phyloP scores from a whole-genome alignment of 2,113 vertebrate genomes.

The Gallinago jamesoni region DNA sequence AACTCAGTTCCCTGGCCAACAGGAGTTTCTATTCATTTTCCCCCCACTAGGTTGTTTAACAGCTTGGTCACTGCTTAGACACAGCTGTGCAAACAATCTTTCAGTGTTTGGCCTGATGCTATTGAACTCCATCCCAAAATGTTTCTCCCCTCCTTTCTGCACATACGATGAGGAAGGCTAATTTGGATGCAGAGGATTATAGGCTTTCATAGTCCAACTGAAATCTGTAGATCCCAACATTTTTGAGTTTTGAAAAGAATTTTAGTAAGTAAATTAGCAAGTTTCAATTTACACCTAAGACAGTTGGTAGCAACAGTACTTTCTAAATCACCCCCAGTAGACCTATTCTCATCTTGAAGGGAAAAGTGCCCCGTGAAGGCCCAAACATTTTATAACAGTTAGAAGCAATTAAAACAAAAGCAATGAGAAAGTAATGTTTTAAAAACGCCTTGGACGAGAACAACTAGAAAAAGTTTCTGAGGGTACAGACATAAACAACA shows the following conservation, averaged over 20 bases:
- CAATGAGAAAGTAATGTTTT: neutral
- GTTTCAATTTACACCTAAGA: neutral
- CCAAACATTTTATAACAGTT: neutral
- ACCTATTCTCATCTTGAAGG: neutral
- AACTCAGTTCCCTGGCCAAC: slow-evolving; percentile 56
- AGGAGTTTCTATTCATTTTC: slow-evolving; percentile 65
- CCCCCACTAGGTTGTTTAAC: slow-evolving; percentile 51
- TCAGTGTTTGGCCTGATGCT: slow-evolving; percentile 48
- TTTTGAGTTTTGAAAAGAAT: neutral
- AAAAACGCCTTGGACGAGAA: neutral
- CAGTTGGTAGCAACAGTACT: neutral
- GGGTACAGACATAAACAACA: neutral
- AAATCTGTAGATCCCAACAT: neutral
- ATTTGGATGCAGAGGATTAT: slow-evolving; percentile 19
- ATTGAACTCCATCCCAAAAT: slow-evolving; percentile 46
- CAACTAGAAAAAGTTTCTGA: neutral
- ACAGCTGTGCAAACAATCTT: slow-evolving; percentile 77
- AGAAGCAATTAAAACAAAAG: neutral
- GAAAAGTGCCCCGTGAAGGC: neutral
- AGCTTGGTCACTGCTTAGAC: slow-evolving; percentile 59
- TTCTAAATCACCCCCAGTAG: neutral
- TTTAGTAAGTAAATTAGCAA: neutral
- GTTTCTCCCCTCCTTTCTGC: neutral
- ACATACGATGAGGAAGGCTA: slow-evolving; percentile 25
- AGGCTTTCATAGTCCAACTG: neutral